Base-by-base conservation (phyloP, 1,140 invertebrate species). In the Habropoda laboriosa region DNA sequence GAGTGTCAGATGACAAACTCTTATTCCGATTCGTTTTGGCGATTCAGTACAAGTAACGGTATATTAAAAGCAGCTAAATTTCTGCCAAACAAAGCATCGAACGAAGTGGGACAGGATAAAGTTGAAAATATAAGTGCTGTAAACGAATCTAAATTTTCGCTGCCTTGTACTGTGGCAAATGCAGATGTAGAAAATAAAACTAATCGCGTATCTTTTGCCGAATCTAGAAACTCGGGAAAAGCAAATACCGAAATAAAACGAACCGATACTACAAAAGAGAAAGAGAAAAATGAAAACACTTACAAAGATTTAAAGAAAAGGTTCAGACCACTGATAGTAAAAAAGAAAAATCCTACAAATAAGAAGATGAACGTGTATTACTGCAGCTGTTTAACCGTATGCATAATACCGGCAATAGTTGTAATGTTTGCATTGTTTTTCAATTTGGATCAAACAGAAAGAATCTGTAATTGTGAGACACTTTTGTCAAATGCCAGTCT, bases 401-500 rank as follows among this genome's bases (percentile, higher is more conserved):
- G 79, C 10, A 13, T 88, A 21, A 10, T 88, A 47, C 51, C 84
- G 18, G n/a, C 87, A 49, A 8, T 71, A 0, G 1, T 78, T 16
- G 4, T 73, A n/a, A 55, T 82, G n/a, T 4, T 85, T 7, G 58
- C 73, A 30, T n/a, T 88, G n/a, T n/a, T 83, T n/a, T 24, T 90
- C 1, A 80, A 80, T 64, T 38, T 81, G 0, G 64, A 82, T 24
- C n/a, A n/a, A n/a, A 58, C 88, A 76, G 16, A 74, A 58, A 24
- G 68, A 49, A 8, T 85, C 38, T 89, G 86, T 38, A 72, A 81
- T 1, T 86, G 87, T 18, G 38, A 57, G 0, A 86, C 71, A 16
- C 75, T 91, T 61, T 88, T 91, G 40, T 66, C 60, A 1, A 89
- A 83, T 18, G 79, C 86, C 12, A 78, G 79, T 5, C 1, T 58